A percentile compares a stretch with the other conserved stretches of the same genome.
Conservation (phyloP, 2,113 vertebrate genomes). For the Morphnarchus princeps region DNA sequence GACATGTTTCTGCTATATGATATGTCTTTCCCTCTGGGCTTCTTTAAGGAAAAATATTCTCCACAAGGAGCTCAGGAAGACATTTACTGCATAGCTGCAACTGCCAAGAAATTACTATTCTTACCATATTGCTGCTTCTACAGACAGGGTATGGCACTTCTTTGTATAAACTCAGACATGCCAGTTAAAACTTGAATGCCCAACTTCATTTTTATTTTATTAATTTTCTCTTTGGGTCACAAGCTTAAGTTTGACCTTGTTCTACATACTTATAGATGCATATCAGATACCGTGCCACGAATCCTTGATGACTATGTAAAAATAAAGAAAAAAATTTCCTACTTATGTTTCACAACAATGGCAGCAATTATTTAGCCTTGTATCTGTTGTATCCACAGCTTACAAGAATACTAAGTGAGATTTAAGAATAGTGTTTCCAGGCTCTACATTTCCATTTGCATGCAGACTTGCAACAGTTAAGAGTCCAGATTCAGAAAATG, state of each 20-base stretch:
- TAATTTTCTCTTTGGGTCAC: neutral
- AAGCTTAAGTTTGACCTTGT: neutral
- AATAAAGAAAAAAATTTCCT: neutral
- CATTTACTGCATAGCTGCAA: constrained; percentile 18
- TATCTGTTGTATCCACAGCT: neutral
- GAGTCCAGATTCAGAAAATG: neutral
- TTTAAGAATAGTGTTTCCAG: neutral
- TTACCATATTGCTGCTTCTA: neutral
- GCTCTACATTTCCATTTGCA: neutral
- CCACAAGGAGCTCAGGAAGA: neutral
- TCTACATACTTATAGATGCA: neutral
- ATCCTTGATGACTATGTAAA: neutral
- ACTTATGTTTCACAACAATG: neutral
- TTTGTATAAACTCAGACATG: neutral
- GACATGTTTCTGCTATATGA: neutral
- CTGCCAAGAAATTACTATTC: constrained; percentile 32
- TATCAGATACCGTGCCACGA: neutral
- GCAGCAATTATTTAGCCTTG: neutral
- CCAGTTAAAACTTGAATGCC: neutral
- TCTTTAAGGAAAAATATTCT: constrained; percentile 33
- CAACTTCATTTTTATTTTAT: neutral
- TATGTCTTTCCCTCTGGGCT: constrained; percentile 13
- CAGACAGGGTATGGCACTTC: neutral
- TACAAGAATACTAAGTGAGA: neutral
- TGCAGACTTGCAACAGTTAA: neutral